phyloP scores from a whole-genome alignment of 2,113 vertebrate genomes.

The Mustela nigripes region DNA sequence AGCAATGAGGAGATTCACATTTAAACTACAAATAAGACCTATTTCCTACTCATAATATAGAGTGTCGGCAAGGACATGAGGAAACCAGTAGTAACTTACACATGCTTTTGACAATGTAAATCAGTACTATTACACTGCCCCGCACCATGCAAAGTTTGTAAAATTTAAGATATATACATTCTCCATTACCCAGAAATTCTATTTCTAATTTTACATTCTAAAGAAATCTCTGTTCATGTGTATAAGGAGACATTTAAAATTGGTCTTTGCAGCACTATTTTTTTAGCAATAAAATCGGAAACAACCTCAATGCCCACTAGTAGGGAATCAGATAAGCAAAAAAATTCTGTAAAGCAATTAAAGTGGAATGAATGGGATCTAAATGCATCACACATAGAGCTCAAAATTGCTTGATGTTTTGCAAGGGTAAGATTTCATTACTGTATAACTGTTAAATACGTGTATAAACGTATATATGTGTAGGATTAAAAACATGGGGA shows the following conservation, averaged over 20 bases:
- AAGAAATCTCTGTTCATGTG: background rate
- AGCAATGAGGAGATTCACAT: background rate
- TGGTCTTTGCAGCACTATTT: background rate
- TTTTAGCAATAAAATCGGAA: slow-evolving; percentile 64
- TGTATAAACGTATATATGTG: background rate
- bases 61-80: background rate
- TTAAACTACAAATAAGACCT: background rate
- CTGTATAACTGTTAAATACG: background rate
- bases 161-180: slow-evolving; percentile 25
- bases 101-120: background rate
- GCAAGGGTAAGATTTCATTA: slow-evolving; percentile 24
- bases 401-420: slow-evolving; percentile 4
- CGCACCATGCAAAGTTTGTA: background rate
- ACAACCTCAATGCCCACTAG: slow-evolving; percentile 54
- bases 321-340: background rate
- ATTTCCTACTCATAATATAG: background rate
- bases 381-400: background rate
- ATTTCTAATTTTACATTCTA: background rate
- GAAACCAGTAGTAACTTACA: background rate
- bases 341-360: slow-evolving; percentile 47
- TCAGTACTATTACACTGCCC: background rate
- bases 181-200: background rate
- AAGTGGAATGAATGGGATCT: slow-evolving; percentile 27
- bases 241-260: background rate
- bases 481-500: background rate